These are phyloP conservation scores for Sepiola atlantica DNA, from an alignment of 2,888 invertebrate species.

Conservation along the genomic window DNA sequence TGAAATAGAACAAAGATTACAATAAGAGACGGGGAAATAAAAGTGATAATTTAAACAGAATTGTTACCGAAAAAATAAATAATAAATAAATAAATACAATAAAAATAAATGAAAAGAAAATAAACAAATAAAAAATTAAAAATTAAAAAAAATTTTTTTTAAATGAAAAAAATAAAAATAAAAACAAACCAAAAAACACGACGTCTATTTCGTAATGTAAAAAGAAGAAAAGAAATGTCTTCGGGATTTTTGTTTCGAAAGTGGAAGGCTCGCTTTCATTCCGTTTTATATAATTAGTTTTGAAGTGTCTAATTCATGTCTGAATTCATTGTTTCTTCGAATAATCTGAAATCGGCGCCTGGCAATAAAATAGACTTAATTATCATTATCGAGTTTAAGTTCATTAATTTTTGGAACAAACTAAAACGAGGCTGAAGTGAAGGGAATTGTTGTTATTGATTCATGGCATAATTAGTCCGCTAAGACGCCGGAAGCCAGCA, in stretches of 20 bases:
- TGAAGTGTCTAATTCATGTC: neutral
- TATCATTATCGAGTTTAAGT: neutral
- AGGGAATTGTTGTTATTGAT: neutral
- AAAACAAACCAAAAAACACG: neutral
- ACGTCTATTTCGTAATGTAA: neutral
- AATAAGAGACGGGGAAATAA: no score
- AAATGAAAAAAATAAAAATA: no score
- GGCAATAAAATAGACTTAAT: neutral
- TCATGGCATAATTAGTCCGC: neutral
- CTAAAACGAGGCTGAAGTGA: neutral
- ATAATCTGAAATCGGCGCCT: neutral
- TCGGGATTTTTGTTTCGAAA: neutral
- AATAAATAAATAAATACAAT: no score
- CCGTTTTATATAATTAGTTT: neutral
- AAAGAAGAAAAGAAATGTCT: neutral
- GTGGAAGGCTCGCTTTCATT: neutral
- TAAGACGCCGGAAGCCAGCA: neutral
- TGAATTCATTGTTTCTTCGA: conserved; percentile 21
- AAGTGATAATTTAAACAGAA: no score
- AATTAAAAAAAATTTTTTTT: no score
- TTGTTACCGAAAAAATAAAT: no score
- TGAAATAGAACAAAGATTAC: no score
- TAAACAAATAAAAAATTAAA: no score
- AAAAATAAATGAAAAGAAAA: no score
- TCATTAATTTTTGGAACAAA: neutral